Base-by-base conservation (phyloP, 2,797 vertebrate genomes). In the Gadopsis marmoratus region DNA sequence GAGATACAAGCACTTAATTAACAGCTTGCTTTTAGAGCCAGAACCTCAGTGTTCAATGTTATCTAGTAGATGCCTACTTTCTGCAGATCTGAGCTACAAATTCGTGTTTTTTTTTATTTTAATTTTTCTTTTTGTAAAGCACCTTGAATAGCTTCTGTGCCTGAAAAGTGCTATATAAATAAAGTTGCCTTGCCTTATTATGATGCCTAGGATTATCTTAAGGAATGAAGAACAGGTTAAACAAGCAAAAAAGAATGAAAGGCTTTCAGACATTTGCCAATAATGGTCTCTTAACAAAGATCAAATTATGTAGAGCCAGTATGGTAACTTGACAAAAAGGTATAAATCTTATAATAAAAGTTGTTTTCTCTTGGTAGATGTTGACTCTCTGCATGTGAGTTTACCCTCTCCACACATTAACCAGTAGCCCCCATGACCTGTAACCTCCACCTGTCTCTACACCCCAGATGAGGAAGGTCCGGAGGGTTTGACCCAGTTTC, bases 401-500 rank as follows among this genome's bases (percentile, higher is more conserved):
- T 79, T 4, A 56, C 14, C 4, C 3, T 51, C 17, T 63, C 16
- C 70, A 63, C 23, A 69, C 14, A 39, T 29, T 17, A 19, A 53
- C 19, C 31, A 43, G 19, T 4, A 17, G 4, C 35, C 14, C 21
- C 31, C n/a, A 5, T 19, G 5, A 29, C n/a, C 26, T 26, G 53
- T 56, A 11, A 73, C 59, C 31, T 72, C 31, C 50, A 12, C 8
- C 1, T 43, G 2, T 56, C 41, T 67, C 19, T 59, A 0, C 54
- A 71, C 33, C 53, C 4, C 78, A 99, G 98, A 98, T 76, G 97
- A 98, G 84, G 98, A 99, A 78, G 98, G 97, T 56, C 97, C 97
- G 0, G 97, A 99, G 81, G 98, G 97, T 47, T 88, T 99, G 90
- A 99, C 97, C 50, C 98, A 99, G 94, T 99, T 99, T 90, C 93